These are phyloP conservation scores for Sinocyclocheilus anophthalmus DNA, from an alignment of 2,113 vertebrate species.

Conservation along the genomic window DNA sequence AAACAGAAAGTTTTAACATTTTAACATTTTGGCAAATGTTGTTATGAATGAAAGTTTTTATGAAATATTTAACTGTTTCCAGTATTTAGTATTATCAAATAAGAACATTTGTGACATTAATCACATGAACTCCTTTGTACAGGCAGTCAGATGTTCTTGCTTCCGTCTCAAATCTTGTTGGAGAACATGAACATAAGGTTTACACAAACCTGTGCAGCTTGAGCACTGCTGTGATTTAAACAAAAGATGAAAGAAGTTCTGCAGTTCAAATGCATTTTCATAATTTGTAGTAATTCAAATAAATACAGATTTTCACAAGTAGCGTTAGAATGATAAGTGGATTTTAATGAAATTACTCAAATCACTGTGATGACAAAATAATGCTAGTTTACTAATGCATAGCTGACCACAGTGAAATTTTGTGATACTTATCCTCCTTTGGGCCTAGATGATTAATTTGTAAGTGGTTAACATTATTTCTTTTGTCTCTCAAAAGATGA, in stretches of 20 bases:
- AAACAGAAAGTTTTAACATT: too few species aligned
- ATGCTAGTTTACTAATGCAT: background rate
- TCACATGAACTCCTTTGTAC: background rate
- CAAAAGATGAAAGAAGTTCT: background rate
- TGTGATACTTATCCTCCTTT: background rate
- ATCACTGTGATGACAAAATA: background rate
- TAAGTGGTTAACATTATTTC: background rate
- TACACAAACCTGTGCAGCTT: background rate
- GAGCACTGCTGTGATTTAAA: background rate
- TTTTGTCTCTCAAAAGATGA: slow-evolving; percentile 77
- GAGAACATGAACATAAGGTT: background rate
- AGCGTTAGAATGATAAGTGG: background rate
- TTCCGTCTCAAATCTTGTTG: background rate
- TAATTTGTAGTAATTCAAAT: background rate
- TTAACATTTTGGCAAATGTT: too few species aligned
- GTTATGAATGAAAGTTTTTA: background rate
- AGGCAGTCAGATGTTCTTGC: background rate
- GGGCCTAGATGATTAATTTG: background rate
- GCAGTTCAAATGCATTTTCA: background rate
- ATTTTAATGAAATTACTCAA: background rate
- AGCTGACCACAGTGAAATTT: background rate
- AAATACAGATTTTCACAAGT: background rate
- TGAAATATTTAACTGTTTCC: background rate
- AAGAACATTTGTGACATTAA: too few species aligned
- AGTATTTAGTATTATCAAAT: slow-evolving; percentile 1